These are phyloP conservation scores for Lamellibrachia columna DNA, from an alignment of 2,888 invertebrate species.

Conservation along the genomic window DNA sequence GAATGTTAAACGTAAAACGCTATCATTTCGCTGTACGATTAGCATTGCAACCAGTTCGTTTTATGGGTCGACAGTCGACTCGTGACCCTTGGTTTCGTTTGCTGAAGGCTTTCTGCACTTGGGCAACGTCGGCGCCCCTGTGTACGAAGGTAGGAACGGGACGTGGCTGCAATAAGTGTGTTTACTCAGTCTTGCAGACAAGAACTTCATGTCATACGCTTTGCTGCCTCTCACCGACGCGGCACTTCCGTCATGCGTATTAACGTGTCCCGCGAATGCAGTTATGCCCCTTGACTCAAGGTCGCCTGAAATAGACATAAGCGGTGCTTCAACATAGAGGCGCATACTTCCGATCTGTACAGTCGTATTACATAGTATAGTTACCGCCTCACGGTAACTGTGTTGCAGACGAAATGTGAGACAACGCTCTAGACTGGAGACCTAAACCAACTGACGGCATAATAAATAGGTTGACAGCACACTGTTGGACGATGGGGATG, in stretches of 20 bases:
- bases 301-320: not conserved
- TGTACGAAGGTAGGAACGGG: slow-evolving; percentile 1
- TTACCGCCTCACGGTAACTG: too few relatives aligned
- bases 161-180: not conserved
- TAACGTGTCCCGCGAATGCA: not conserved
- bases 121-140: not conserved
- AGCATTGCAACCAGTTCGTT: not conserved
- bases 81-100: not conserved
- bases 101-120: not conserved
- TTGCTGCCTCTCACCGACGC: not conserved
- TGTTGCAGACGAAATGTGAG: too few relatives aligned
- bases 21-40: not conserved
- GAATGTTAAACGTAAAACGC: not conserved
- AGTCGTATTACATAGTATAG: too few relatives aligned
- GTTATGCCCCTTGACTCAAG: not conserved
- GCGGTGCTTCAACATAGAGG: not conserved
- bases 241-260: not conserved
- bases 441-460: too few relatives aligned
- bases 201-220: not conserved
- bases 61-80: not conserved
- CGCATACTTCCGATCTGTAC: too few relatives aligned
- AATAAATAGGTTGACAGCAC: too few relatives aligned
- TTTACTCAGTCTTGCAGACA: not conserved
- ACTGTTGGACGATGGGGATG: too few relatives aligned
- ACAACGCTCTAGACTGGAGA: too few relatives aligned